Evolutionary conservation across 2,113 vertebrate species (phyloP).

Genomic region (zebrafish (Danio rerio)): GRCz12tu NC_133196.1:47043001-47043500

Average conservation of each 20-base stretch:
- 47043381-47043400: conserved; percentile 43
- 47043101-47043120: no score
- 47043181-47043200: no score
- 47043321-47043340: conserved; percentile 73
- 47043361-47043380: conserved; percentile 53
- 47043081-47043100: no score
- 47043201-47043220: no score
- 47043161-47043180: no score
- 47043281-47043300: conserved; percentile 1
- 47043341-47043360: conserved; percentile 69
- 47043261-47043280: conserved; percentile 60
- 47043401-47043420: conserved; percentile 28
- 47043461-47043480: not conserved
- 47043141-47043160: no score
- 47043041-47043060: no score
- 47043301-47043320: conserved; percentile 65
- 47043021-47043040: no score
- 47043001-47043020: no score
- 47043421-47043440: conserved; percentile 29
- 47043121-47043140: no score
- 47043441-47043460: not conserved
- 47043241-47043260: conserved; percentile 46
- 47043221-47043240: not conserved
- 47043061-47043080: no score
- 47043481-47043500: not conserved